These are phyloP conservation scores for Columbina picui DNA, from an alignment of 2,113 vertebrate genomes.

Conservation along the genomic window DNA sequence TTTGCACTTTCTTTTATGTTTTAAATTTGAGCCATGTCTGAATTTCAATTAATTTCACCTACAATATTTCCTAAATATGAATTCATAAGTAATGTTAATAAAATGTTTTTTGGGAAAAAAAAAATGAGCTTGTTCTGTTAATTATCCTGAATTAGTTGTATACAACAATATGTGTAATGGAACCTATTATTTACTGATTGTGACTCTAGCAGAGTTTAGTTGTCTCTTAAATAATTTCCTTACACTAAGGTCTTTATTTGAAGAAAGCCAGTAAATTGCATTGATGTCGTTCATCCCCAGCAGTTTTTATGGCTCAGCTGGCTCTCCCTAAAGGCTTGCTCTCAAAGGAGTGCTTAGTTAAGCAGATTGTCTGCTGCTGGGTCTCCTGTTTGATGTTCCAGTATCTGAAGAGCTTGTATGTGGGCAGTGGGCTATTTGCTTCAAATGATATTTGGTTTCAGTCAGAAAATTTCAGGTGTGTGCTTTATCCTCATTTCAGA, in stretches of 20 bases:
- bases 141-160: background rate
- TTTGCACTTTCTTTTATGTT: conserved; percentile 20
- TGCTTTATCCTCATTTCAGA: background rate
- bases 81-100: background rate
- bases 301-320: background rate
- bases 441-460: background rate
- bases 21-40: conserved; percentile 1
- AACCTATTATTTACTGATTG: conserved; percentile 11
- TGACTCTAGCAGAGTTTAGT: background rate
- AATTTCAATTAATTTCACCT: conserved; percentile 1
- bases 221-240: conserved; percentile 15
- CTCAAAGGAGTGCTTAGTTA: background rate
- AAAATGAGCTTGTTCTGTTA: background rate
- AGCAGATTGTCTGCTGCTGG: background rate
- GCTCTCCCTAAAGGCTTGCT: background rate
- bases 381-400: background rate
- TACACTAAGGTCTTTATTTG: background rate
- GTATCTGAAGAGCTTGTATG: background rate
- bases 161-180: background rate
- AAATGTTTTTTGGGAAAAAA: background rate
- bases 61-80: conserved; percentile 2
- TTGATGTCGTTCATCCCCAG: background rate
- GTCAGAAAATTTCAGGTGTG: background rate
- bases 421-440: background rate
- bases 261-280: conserved; percentile 7